Conservation (phyloP, 1,140 invertebrate genomes). For the Hestina assimilis region DNA sequence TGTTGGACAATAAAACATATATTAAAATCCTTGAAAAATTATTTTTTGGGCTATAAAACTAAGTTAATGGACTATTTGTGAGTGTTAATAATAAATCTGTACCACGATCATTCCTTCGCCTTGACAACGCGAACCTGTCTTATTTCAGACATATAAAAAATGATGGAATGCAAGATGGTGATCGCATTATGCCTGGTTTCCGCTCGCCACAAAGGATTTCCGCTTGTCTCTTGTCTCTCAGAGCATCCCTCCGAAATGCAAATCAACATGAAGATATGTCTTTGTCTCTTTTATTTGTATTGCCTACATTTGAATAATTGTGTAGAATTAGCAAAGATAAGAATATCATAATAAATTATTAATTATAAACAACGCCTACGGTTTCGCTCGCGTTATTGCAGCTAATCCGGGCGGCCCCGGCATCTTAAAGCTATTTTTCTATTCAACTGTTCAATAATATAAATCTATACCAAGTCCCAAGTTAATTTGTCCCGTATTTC, state of each 20-base stretch:
- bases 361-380: no score
- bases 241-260: slow-evolving; percentile 69
- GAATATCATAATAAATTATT: no score
- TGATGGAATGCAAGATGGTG: slow-evolving; percentile 69
- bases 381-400: no score
- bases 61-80: not conserved
- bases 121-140: slow-evolving; percentile 44
- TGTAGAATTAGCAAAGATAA: slow-evolving; percentile 16
- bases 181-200: slow-evolving; percentile 69
- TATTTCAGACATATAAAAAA: slow-evolving; percentile 55
- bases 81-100: slow-evolving; percentile 14
- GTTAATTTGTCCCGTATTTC: no score
- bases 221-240: slow-evolving; percentile 70
- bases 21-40: not conserved
- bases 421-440: no score
- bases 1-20: slow-evolving; percentile 33
- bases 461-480: no score
- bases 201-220: slow-evolving; percentile 69
- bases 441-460: no score
- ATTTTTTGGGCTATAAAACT: not conserved
- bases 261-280: slow-evolving; percentile 50
- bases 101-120: slow-evolving; percentile 12
- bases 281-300: slow-evolving; percentile 40
- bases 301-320: slow-evolving; percentile 8
- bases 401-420: no score